Percentiles rank a stretch among this genome's conserved stretches.
Conservation (phyloP, 2,888 invertebrate genomes). For the Eristalinus sepulchralis region DNA sequence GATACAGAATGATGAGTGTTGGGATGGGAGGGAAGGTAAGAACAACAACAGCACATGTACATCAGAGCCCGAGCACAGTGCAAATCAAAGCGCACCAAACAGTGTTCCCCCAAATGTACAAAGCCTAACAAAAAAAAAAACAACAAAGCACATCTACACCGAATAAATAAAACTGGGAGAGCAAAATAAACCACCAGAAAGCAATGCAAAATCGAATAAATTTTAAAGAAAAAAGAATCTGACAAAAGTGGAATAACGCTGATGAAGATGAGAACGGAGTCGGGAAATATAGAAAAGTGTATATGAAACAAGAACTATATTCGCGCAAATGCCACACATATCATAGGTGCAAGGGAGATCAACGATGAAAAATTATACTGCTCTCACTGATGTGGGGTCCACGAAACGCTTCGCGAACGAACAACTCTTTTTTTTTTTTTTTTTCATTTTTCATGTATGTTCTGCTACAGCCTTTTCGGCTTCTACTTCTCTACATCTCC, state of each 20-base stretch:
- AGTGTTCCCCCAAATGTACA: slow-evolving; percentile 32
- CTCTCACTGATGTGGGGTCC: slow-evolving; percentile 9
- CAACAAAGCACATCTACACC: slow-evolving; percentile 10
- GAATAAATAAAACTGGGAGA: slow-evolving; percentile 56
- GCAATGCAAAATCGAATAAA: slow-evolving; percentile 51
- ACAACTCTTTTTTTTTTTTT: background rate
- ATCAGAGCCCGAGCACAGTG: slow-evolving; percentile 23
- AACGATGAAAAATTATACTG: slow-evolving; percentile 18
- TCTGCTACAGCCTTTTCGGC: background rate
- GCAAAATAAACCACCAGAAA: slow-evolving; percentile 53
- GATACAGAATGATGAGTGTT: slow-evolving; percentile 5
- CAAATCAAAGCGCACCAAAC: slow-evolving; percentile 62
- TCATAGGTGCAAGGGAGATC: slow-evolving; percentile 58
- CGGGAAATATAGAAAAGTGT: background rate
- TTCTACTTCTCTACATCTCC: background rate
- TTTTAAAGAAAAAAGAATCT: slow-evolving; percentile 8
- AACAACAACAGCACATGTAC: background rate
- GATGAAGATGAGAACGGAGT: slow-evolving; percentile 5
- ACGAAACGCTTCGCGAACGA: background rate
- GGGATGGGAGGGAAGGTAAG: background rate
- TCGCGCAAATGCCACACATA: slow-evolving; percentile 50
- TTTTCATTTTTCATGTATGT: slow-evolving; percentile 11
- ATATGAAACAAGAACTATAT: slow-evolving; percentile 35
- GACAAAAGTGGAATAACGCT: slow-evolving; percentile 32
- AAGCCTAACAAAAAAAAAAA: slow-evolving; percentile 35